Conservation (phyloP, 2,797 vertebrate species). For the Mallotus villosus region DNA sequence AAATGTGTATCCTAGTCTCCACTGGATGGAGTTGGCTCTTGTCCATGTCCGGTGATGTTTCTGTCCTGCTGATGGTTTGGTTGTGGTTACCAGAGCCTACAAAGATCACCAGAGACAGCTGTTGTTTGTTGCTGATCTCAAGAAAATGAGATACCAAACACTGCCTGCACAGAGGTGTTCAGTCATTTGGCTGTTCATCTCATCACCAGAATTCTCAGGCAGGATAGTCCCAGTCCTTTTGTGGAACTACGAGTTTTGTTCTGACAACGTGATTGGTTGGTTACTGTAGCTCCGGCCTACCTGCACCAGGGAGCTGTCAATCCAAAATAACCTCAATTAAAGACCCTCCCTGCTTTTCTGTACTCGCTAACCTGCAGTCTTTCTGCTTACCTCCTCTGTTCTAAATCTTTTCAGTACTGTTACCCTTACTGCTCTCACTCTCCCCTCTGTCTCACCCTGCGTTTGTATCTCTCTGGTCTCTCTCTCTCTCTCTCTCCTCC, state of each 20-base stretch:
- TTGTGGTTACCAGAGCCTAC: not conserved
- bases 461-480: conserved; percentile 26
- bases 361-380: not conserved
- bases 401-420: not conserved
- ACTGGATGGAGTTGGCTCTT: not conserved
- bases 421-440: conserved; percentile 7
- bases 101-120: not conserved
- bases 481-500: conserved; percentile 64
- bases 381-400: not conserved
- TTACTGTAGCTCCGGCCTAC: not conserved
- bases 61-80: not conserved
- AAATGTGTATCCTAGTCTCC: not conserved
- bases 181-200: not conserved
- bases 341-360: not conserved
- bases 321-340: not conserved
- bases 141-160: conserved; percentile 2
- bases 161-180: not conserved
- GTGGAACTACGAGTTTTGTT: not conserved
- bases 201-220: not conserved
- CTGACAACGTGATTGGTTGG: not conserved
- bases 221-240: not conserved
- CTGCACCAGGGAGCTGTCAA: not conserved
- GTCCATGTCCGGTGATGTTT: conserved; percentile 10
- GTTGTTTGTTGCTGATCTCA: not conserved
- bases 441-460: conserved; percentile 60